Percentiles rank a stretch among this genome's conserved stretches.
Conservation (phyloP, 2,113 vertebrate species). For the Tursiops truncatus region DNA sequence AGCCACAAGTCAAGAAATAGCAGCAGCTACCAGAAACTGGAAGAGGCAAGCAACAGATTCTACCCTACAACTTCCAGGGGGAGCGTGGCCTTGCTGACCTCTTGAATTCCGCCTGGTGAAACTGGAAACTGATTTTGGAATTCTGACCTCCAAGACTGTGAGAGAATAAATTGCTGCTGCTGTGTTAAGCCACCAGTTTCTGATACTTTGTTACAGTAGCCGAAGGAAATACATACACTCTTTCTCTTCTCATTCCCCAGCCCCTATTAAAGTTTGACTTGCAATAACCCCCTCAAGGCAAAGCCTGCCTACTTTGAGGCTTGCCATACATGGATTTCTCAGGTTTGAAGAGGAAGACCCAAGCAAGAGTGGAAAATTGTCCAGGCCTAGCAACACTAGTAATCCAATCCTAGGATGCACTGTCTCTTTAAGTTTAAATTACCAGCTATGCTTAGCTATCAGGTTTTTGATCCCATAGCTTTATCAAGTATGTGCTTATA, state of each 20-base stretch:
- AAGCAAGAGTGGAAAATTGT: neutral
- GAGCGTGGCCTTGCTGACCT: neutral
- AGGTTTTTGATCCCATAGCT: neutral
- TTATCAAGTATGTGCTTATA: neutral
- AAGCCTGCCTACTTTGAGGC: neutral
- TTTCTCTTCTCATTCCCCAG: neutral
- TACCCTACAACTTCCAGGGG: neutral
- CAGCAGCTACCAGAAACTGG: neutral
- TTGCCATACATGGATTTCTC: neutral
- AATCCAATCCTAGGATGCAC: neutral
- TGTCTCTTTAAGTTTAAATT: neutral
- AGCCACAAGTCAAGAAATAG: neutral
- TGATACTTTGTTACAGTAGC: neutral
- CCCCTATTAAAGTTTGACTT: neutral
- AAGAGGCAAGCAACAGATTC: neutral
- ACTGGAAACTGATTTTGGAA: neutral
- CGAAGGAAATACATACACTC: neutral
- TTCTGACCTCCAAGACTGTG: neutral
- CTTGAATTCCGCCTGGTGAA: neutral
- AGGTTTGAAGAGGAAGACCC: neutral
- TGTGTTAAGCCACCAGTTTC: neutral
- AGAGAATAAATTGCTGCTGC: neutral
- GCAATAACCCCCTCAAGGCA: neutral
- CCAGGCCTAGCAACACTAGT: neutral
- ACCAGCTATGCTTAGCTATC: neutral